Evolutionary conservation across 2,113 vertebrate species (phyloP).

Genomic region (Dromiciops gliroides): DNA sequence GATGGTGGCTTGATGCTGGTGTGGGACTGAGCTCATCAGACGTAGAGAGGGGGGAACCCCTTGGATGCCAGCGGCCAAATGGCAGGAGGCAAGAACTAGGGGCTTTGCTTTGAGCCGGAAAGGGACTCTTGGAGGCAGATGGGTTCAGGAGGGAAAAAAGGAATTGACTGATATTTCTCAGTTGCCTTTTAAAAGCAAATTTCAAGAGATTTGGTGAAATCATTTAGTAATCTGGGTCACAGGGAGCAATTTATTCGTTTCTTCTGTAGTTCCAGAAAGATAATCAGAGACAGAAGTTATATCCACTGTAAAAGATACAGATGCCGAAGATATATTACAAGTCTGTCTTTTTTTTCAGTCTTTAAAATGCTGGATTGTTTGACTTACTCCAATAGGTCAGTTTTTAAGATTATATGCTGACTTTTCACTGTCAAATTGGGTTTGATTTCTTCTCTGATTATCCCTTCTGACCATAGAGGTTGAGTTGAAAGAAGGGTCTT

Average conservation of each 20-base stretch:
- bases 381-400: conserved; percentile 32
- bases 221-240: background rate
- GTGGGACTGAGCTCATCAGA: background rate
- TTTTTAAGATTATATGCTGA: conserved; percentile 38
- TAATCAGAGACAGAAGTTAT: conserved; percentile 34
- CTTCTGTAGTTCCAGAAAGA: background rate
- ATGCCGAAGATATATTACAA: background rate
- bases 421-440: conserved; percentile 29
- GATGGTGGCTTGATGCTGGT: background rate
- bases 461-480: background rate
- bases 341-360: background rate
- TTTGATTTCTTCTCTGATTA: conserved; percentile 6
- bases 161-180: background rate
- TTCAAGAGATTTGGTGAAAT: background rate
- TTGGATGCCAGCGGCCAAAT: background rate
- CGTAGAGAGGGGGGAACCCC: background rate
- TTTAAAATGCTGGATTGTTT: conserved; percentile 26
- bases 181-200: background rate
- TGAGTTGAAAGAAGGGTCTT: conserved; percentile 35
- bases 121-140: background rate
- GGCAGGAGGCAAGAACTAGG: background rate
- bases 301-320: background rate
- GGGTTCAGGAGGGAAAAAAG: background rate
- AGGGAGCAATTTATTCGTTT: background rate
- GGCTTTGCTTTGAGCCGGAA: background rate